These are phyloP conservation scores for Leptestheria dahalacensis DNA, from an alignment of 1,140 invertebrate species.

Conservation along the genomic window DNA sequence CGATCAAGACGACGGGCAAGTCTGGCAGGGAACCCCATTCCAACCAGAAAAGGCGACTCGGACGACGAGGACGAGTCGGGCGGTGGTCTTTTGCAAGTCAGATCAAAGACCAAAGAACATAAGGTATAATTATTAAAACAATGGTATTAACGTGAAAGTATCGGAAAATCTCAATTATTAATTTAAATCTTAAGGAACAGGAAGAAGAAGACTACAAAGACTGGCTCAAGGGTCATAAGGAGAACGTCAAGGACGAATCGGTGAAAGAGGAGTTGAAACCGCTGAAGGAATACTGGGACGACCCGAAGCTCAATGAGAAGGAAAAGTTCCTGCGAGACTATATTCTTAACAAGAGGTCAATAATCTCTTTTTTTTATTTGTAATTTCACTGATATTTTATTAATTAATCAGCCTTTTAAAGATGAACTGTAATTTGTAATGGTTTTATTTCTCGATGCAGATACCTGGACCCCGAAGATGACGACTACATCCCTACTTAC, in stretches of 20 bases:
- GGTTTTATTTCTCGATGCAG: conserved; percentile 26
- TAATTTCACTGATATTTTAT: too few species aligned
- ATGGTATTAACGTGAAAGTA: too few species aligned
- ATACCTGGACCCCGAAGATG: conserved; percentile 43
- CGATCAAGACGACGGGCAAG: too few species aligned
- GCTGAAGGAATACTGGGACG: conserved; percentile 68
- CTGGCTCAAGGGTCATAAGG: conserved; percentile 64
- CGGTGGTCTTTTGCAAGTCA: conserved; percentile 39
- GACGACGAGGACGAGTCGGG: conserved; percentile 37
- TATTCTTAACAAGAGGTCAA: conserved; percentile 75
- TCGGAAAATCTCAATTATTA: background rate
- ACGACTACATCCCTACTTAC: conserved; percentile 44
- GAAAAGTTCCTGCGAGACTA: conserved; percentile 88
- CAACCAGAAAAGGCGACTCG: too few species aligned
- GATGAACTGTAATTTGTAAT: too few species aligned
- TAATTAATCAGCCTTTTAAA: too few species aligned
- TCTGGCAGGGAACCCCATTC: too few species aligned
- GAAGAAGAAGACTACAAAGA: conserved; percentile 57
- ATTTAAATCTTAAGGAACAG: conserved; percentile 12
- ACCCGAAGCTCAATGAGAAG: conserved; percentile 57
- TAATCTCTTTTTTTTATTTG: too few species aligned
- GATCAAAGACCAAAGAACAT: conserved; percentile 45
- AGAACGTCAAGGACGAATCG: conserved; percentile 43
- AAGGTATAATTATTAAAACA: too few species aligned
- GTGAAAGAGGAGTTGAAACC: conserved; percentile 47